A percentile compares a stretch with the other conserved stretches of the same genome.
These are phyloP conservation scores for Astyanax mexicanus DNA, from an alignment of 2,797 vertebrate species.

Conservation along the genomic window DNA sequence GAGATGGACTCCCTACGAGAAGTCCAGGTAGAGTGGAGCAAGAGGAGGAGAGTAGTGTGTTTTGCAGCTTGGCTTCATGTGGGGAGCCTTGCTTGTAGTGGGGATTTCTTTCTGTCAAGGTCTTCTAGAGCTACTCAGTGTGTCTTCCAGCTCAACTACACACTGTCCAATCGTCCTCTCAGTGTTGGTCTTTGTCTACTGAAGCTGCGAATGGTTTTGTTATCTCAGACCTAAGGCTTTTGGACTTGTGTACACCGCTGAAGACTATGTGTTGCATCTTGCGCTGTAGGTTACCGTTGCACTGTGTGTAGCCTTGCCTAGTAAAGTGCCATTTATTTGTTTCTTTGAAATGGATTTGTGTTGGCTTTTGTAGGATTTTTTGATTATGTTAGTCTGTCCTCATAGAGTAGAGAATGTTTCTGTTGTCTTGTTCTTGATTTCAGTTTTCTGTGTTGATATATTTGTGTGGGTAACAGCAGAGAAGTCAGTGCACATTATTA, in stretches of 20 bases:
- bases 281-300: constrained; percentile 49
- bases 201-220: constrained; percentile 20
- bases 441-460: constrained; percentile 31
- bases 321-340: constrained; percentile 50
- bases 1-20: constrained; percentile 69
- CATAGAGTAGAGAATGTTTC: constrained; percentile 46
- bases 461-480: constrained; percentile 37
- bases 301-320: constrained; percentile 56
- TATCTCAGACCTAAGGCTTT: constrained; percentile 30
- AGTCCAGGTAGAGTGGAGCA: constrained; percentile 67
- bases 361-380: constrained; percentile 56
- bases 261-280: constrained; percentile 56
- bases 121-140: constrained; percentile 45
- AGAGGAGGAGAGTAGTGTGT: constrained; percentile 57
- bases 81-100: constrained; percentile 51
- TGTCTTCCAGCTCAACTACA: constrained; percentile 55
- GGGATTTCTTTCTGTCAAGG: constrained; percentile 44
- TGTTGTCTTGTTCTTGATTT: constrained; percentile 37
- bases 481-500: neutral
- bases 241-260: constrained; percentile 57
- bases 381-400: constrained; percentile 60
- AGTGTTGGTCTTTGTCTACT: constrained; percentile 10
- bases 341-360: constrained; percentile 50
- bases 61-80: constrained; percentile 53
- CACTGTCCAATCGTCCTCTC: constrained; percentile 47